These are phyloP conservation scores for Pristiophorus japonicus DNA, from an alignment of 2,113 vertebrate species.

Conservation along the genomic window DNA sequence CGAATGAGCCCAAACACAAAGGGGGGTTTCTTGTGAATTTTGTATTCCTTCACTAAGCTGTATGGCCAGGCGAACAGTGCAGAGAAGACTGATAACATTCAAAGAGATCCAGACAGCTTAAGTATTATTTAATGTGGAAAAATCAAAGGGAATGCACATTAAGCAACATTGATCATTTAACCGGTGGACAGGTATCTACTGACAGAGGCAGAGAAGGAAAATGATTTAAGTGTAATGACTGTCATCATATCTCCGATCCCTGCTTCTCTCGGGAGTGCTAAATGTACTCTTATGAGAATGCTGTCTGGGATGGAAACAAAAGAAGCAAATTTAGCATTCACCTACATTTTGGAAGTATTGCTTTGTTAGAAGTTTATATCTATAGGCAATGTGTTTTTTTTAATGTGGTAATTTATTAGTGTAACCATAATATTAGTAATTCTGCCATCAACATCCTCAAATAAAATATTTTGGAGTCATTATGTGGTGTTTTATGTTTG, in stretches of 20 bases:
- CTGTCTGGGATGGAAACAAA: neutral
- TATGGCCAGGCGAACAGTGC: neutral
- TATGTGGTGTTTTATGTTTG: neutral
- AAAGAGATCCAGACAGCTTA: neutral
- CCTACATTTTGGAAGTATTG: neutral
- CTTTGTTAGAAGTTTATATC: neutral
- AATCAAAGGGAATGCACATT: conserved; percentile 15
- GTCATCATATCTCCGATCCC: neutral
- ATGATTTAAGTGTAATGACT: conserved; percentile 1
- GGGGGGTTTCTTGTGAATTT: no score
- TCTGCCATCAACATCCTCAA: neutral
- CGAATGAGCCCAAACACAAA: no score
- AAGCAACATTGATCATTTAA: conserved; percentile 20
- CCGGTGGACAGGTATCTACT: neutral
- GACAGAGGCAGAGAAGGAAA: neutral
- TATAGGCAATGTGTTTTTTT: neutral
- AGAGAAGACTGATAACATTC: conserved; percentile 28
- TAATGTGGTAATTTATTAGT: neutral
- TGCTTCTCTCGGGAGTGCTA: neutral
- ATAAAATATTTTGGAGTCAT: neutral
- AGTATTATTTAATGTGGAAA: conserved; percentile 27
- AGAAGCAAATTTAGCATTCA: neutral
- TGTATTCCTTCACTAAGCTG: no score
- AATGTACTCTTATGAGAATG: neutral
- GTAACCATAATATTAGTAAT: neutral